Percentiles rank a stretch among this genome's conserved stretches.
Conservation (phyloP, 2,888 invertebrate species). For the Aleiodes leptofemur region DNA sequence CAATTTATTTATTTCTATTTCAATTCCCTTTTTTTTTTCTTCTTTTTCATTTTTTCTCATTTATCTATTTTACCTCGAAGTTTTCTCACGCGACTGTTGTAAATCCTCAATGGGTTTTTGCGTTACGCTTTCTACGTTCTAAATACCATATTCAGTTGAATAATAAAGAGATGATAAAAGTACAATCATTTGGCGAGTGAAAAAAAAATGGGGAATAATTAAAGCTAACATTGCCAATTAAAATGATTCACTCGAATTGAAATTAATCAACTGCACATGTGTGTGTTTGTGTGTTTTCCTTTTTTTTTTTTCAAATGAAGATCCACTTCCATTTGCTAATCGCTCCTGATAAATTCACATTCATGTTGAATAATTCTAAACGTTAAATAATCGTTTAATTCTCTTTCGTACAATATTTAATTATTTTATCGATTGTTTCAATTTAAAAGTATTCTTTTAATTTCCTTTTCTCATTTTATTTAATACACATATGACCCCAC, state of each 20-base stretch:
- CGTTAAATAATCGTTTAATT: too few relatives aligned
- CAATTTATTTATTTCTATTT: slow-evolving; percentile 19
- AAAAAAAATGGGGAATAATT: not conserved
- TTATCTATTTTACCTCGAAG: slow-evolving; percentile 39
- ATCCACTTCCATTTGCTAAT: too few relatives aligned
- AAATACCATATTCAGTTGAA: slow-evolving; percentile 45
- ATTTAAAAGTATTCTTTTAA: too few relatives aligned
- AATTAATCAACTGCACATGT: too few relatives aligned
- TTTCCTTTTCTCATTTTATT: not conserved
- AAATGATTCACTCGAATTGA: too few relatives aligned
- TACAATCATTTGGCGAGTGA: not conserved
- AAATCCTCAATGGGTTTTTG: slow-evolving; percentile 20
- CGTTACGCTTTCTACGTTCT: slow-evolving; percentile 56
- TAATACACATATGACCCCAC: not conserved
- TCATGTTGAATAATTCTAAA: too few relatives aligned
- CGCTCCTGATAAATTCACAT: too few relatives aligned
- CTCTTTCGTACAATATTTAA: too few relatives aligned
- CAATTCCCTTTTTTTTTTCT: not conserved
- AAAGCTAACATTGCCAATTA: too few relatives aligned
- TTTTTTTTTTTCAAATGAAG: too few relatives aligned
- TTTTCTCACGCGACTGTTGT: slow-evolving; percentile 53
- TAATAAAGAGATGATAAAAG: slow-evolving; percentile 26
- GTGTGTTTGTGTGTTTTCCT: too few relatives aligned
- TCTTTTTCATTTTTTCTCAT: not conserved
- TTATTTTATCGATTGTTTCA: too few relatives aligned